A percentile compares a stretch with the other conserved stretches of the same genome.
Conservation (phyloP, 2,888 invertebrate genomes). For the Myopa tessellatipennis region DNA sequence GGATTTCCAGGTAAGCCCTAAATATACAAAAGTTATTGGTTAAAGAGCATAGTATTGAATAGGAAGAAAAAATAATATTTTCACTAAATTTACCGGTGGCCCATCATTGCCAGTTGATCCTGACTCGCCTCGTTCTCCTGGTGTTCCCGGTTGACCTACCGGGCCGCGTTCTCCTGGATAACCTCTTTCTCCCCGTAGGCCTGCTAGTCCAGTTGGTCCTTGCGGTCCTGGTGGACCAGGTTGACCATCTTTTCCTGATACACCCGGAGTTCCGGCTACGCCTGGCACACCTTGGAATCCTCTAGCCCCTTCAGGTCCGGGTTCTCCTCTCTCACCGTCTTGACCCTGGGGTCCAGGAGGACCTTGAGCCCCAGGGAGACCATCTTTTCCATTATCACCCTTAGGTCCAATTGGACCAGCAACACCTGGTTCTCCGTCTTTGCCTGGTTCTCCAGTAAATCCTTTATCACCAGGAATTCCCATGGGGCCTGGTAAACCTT, state of each 20-base stretch:
- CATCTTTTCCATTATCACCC: constrained; percentile 84
- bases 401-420: constrained; percentile 82
- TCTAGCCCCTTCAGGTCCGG: constrained; percentile 81
- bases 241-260: constrained; percentile 85
- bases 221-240: constrained; percentile 76
- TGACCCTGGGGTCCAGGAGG: constrained; percentile 78
- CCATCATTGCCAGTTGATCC: constrained; percentile 71
- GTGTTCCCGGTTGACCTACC: constrained; percentile 71
- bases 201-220: constrained; percentile 73
- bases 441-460: constrained; percentile 82
- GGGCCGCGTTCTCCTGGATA: constrained; percentile 82
- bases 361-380: constrained; percentile 80
- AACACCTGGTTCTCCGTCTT: constrained; percentile 78
- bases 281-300: constrained; percentile 85
- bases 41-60: no score
- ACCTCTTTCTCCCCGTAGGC: constrained; percentile 76
- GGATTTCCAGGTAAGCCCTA: constrained; percentile 73
- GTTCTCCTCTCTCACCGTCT: constrained; percentile 80
- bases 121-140: constrained; percentile 70
- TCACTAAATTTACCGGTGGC: constrained; percentile 70
- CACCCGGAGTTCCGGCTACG: constrained; percentile 77
- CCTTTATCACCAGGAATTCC: constrained; percentile 75
- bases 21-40: not conserved
- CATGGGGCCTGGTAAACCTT: constrained; percentile 81
- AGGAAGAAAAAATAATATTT: no score